Conservation (phyloP, 2,888 invertebrate genomes). For the Watsonalla cultraria region DNA sequence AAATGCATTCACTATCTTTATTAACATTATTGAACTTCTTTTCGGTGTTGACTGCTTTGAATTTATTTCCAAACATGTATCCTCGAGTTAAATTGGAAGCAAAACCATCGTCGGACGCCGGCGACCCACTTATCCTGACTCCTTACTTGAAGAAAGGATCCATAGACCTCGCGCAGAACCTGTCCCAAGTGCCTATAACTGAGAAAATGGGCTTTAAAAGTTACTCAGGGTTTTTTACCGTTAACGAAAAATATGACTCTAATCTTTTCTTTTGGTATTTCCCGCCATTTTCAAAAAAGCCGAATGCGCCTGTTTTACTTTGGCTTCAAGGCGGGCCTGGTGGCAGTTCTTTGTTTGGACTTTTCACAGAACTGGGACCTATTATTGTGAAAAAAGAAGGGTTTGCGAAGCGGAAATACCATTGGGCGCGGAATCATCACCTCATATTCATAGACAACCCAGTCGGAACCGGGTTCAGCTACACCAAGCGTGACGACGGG, state of each 20-base stretch:
- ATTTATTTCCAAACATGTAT: conserved; percentile 48
- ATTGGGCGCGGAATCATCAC: conserved; percentile 79
- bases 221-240: conserved; percentile 81
- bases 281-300: conserved; percentile 63
- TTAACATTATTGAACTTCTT: conserved; percentile 9
- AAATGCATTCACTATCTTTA: not conserved
- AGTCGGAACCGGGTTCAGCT: conserved; percentile 82
- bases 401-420: conserved; percentile 58
- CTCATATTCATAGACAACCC: conserved; percentile 83
- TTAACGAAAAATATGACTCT: conserved; percentile 74
- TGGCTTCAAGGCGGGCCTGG: conserved; percentile 81
- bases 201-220: conserved; percentile 64
- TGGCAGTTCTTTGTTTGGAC: conserved; percentile 72
- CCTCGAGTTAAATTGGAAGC: conserved; percentile 49
- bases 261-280: conserved; percentile 84
- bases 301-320: conserved; percentile 67
- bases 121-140: conserved; percentile 76
- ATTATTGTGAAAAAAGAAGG: conserved; percentile 58
- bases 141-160: conserved; percentile 75
- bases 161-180: conserved; percentile 62
- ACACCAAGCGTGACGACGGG: conserved; percentile 71
- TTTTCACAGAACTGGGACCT: conserved; percentile 81
- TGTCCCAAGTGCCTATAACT: conserved; percentile 53
- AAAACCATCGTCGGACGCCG: conserved; percentile 30
- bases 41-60: conserved; percentile 11